These are phyloP conservation scores for Pollenia angustigena DNA, from an alignment of 2,888 invertebrate genomes.

Conservation along the genomic window DNA sequence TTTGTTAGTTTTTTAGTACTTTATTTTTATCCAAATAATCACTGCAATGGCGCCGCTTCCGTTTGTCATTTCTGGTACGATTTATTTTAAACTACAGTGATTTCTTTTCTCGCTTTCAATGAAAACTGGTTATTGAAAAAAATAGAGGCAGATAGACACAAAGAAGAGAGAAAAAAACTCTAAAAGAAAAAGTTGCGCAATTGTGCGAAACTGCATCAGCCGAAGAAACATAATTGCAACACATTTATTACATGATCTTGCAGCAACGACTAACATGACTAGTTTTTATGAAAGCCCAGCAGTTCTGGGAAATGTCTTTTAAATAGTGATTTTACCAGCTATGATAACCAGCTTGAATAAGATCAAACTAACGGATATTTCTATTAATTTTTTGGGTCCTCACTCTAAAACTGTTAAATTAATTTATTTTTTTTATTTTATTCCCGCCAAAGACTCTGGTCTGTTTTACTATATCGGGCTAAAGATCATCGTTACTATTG, in stretches of 20 bases:
- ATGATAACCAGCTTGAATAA: too few species aligned
- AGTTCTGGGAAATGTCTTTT: background rate
- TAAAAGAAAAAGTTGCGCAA: slow-evolving; percentile 62
- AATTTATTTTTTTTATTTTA: too few species aligned
- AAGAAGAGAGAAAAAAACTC: background rate
- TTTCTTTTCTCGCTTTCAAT: slow-evolving; percentile 67
- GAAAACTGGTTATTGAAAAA: slow-evolving; percentile 66
- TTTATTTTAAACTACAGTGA: slow-evolving; percentile 51
- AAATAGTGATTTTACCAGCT: background rate
- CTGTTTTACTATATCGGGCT: too few species aligned
- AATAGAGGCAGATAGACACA: slow-evolving; percentile 29
- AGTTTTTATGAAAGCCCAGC: background rate
- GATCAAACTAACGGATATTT: too few species aligned
- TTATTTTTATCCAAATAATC: slow-evolving; percentile 29
- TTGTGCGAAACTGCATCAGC: slow-evolving; percentile 64
- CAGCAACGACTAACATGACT: slow-evolving; percentile 21
- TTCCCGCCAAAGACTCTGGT: too few species aligned
- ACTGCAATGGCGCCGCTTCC: slow-evolving; percentile 65
- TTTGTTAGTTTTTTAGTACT: slow-evolving; percentile 24
- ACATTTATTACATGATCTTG: slow-evolving; percentile 62
- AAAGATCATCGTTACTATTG: too few species aligned
- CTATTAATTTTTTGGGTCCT: too few species aligned
- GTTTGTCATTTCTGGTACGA: slow-evolving; percentile 70
- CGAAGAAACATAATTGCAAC: slow-evolving; percentile 37
- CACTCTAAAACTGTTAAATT: too few species aligned